Conservation (phyloP, 2,113 vertebrate species). For the Pomatorhinus ruficollis region DNA sequence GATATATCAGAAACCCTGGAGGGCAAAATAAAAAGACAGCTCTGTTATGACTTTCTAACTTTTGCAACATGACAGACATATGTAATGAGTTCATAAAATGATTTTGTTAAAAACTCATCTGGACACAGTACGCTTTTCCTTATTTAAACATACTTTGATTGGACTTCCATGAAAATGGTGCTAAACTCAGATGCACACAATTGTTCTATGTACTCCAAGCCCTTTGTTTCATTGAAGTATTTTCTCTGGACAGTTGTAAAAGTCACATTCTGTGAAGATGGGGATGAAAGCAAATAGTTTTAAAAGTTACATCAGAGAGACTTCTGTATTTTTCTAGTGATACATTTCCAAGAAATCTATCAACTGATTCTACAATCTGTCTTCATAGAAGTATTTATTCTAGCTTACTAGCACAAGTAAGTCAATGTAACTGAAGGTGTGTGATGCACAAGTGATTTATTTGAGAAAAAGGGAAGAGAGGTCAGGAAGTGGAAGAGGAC, state of each 20-base stretch:
- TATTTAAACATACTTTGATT: conserved; percentile 85
- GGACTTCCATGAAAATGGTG: conserved; percentile 91
- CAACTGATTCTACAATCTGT: neutral
- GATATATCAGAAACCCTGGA: neutral
- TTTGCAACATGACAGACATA: neutral
- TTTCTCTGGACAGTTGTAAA: conserved; percentile 92
- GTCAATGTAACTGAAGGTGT: neutral
- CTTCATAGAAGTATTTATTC: neutral
- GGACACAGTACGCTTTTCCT: neutral
- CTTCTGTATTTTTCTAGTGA: neutral
- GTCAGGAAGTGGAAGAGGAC: neutral
- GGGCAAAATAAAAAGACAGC: neutral
- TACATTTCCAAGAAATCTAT: neutral
- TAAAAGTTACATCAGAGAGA: neutral
- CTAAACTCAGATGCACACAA: conserved; percentile 89
- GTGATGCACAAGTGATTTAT: rapidly evolving
- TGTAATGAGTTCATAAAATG: neutral
- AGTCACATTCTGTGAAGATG: conserved; percentile 79
- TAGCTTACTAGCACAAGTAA: neutral
- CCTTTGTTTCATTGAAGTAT: conserved; percentile 97
- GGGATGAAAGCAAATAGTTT: neutral
- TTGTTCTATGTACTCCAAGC: conserved; percentile 92
- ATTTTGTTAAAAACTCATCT: neutral
- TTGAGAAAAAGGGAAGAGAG: neutral
- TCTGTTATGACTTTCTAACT: neutral